Evolutionary conservation across 2,888 invertebrate species (phyloP).

Genomic region (Acronicta psi): DNA sequence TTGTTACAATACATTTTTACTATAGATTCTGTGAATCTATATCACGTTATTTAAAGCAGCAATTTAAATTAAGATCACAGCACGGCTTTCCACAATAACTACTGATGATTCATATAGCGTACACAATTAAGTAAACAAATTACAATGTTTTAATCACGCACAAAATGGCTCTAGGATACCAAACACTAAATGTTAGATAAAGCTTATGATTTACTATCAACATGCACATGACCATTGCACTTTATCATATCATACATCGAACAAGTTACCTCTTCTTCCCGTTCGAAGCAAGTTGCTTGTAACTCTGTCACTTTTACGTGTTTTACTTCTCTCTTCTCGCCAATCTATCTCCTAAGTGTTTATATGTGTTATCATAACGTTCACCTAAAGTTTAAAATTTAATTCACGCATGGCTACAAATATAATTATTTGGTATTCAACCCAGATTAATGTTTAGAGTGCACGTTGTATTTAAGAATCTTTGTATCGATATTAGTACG

Average conservation of each 20-base stretch:
- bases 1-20: conserved; percentile 30
- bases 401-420: conserved; percentile 85
- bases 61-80: conserved; percentile 43
- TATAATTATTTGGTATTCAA: conserved; percentile 76
- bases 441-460: conserved; percentile 85
- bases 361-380: conserved; percentile 75
- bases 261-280: conserved; percentile 71
- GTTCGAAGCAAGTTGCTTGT: conserved; percentile 71
- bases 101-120: conserved; percentile 31
- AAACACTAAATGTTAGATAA: conserved; percentile 66
- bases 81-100: conserved; percentile 52
- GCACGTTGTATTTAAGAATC: conserved; percentile 84
- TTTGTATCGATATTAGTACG: conserved; percentile 76
- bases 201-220: conserved; percentile 70
- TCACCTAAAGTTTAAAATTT: conserved; percentile 71
- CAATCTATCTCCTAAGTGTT: conserved; percentile 73
- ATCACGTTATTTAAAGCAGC: conserved; percentile 19
- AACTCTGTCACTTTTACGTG: conserved; percentile 69
- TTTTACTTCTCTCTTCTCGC: conserved; percentile 74
- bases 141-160: conserved; percentile 66
- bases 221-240: conserved; percentile 80
- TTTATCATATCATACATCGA: conserved; percentile 77
- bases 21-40: conserved; percentile 37
- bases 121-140: conserved; percentile 31
- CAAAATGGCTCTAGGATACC: conserved; percentile 81